phyloP scores from a whole-genome alignment of 2,888 invertebrate species.

The Andrena minutula region DNA sequence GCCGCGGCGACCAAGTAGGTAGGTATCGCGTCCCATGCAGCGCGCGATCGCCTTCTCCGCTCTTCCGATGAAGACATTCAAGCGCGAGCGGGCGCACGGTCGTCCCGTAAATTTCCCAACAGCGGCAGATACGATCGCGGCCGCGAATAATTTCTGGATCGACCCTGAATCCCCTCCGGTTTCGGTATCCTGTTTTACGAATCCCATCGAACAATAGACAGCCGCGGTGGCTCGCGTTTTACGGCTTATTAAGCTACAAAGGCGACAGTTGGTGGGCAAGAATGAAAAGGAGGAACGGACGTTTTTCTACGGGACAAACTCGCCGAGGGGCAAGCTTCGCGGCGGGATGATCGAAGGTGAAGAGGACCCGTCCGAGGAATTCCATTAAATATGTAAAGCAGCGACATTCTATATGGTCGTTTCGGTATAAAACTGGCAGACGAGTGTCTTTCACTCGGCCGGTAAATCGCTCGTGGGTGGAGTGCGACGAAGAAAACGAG shows the following conservation, averaged over 20 bases:
- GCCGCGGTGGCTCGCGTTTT: slow-evolving; percentile 15
- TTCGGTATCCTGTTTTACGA: slow-evolving; percentile 45
- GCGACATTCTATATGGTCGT: slow-evolving; percentile 61
- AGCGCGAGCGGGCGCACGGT: slow-evolving; percentile 68
- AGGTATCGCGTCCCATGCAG: slow-evolving; percentile 28
- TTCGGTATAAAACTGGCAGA: slow-evolving; percentile 63
- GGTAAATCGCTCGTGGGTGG: slow-evolving; percentile 77
- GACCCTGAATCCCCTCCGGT: slow-evolving; percentile 53
- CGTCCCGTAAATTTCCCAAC: slow-evolving; percentile 77
- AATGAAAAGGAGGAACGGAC: neutral
- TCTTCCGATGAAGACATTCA: slow-evolving; percentile 76
- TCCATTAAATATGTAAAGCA: slow-evolving; percentile 76
- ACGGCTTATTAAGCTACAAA: slow-evolving; percentile 45
- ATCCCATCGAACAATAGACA: slow-evolving; percentile 46
- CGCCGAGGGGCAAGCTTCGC: slow-evolving; percentile 2
- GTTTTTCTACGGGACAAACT: neutral
- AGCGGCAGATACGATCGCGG: slow-evolving; percentile 78
- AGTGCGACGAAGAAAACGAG: slow-evolving; percentile 56
- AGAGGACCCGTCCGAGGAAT: slow-evolving; percentile 60
- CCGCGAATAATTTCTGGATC: slow-evolving; percentile 76
- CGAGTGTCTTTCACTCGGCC: slow-evolving; percentile 74
- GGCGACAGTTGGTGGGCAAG: neutral
- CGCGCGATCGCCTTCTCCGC: slow-evolving; percentile 49
- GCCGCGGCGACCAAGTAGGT: slow-evolving; percentile 53
- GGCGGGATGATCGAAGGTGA: slow-evolving; percentile 17